Conservation (phyloP, 2,113 vertebrate species). For the Bubo blakistoni region DNA sequence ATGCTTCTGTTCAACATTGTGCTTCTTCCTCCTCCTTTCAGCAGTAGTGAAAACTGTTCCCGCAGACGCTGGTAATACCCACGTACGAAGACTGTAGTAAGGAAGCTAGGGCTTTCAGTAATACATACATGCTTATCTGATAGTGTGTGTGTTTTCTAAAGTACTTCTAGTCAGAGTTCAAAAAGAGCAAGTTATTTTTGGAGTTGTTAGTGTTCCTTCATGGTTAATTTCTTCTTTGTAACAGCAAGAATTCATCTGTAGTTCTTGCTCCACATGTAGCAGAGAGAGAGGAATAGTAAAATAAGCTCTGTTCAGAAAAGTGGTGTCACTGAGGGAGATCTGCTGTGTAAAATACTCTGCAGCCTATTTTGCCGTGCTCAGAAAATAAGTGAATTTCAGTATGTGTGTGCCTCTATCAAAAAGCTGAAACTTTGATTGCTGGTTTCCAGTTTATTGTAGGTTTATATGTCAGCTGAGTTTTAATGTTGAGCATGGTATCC, state of each 20-base stretch:
- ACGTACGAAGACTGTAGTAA: not conserved
- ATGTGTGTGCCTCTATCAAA: not conserved
- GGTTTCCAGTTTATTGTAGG: not conserved
- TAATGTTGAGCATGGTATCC: not conserved
- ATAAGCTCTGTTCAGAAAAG: not conserved
- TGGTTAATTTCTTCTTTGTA: not conserved
- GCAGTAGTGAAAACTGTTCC: not conserved
- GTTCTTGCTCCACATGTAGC: not conserved
- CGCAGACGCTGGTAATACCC: not conserved
- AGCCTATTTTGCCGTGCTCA: not conserved
- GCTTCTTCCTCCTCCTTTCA: not conserved
- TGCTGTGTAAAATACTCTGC: not conserved
- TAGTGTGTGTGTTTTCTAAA: not conserved
- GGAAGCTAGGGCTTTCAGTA: not conserved
- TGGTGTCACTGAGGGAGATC: not conserved
- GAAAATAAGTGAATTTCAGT: not conserved
- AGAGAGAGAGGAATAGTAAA: not conserved
- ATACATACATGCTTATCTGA: not conserved
- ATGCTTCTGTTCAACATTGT: not conserved
- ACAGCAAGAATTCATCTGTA: not conserved
- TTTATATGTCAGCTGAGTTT: not conserved
- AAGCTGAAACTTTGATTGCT: not conserved
- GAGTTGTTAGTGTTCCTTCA: not conserved
- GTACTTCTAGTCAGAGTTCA: not conserved
- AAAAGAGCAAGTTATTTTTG: not conserved